These are phyloP conservation scores for Halichoerus grypus DNA, from an alignment of 2,113 vertebrate genomes.

Conservation along the genomic window DNA sequence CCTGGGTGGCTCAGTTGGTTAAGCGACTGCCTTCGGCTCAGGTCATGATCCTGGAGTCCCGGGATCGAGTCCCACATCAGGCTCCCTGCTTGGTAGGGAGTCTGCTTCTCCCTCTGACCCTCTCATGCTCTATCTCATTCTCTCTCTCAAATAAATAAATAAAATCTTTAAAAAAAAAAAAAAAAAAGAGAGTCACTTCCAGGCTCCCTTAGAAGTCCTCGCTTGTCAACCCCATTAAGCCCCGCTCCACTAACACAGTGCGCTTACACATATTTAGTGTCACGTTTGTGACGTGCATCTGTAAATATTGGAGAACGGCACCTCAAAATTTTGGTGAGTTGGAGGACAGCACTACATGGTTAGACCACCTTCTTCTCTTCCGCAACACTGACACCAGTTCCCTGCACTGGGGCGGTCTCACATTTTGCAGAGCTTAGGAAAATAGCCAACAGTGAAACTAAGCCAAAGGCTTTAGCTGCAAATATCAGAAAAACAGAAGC, in stretches of 20 bases:
- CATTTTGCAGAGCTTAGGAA: neutral
- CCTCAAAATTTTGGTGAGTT: neutral
- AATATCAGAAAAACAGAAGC: slow-evolving; percentile 33
- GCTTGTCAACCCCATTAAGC: neutral
- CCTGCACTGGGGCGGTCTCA: neutral
- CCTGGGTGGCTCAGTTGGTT: no score
- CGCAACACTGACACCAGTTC: neutral
- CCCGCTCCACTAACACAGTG: neutral
- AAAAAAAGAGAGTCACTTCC: neutral
- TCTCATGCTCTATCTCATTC: no score
- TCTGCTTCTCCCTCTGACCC: no score
- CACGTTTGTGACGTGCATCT: neutral
- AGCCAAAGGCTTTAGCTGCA: neutral
- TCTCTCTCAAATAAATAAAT: no score
- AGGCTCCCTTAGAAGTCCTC: neutral
- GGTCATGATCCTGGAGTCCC: no score
- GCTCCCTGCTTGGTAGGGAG: no score
- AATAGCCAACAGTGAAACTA: neutral
- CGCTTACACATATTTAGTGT: neutral
- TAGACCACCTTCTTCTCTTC: neutral
- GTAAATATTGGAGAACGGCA: neutral
- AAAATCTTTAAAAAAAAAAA: no score
- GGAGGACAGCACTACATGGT: neutral
- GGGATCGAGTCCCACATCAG: no score
- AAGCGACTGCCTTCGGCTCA: no score